Conservation (phyloP, 2,113 vertebrate genomes). For the Proteles cristata region DNA sequence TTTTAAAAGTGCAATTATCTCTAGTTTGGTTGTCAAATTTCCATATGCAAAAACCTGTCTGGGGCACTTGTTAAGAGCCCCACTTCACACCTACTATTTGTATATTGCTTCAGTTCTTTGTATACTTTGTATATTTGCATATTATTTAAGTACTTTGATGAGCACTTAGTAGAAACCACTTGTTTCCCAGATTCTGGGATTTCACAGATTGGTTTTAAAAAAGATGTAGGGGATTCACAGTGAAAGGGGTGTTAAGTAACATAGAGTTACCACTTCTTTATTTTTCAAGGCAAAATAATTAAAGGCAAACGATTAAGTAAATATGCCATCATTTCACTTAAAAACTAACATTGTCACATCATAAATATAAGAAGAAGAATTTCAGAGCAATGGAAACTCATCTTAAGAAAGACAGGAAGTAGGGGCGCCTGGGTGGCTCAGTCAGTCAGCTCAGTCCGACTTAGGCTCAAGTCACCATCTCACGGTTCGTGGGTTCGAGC, state of each 20-base stretch:
- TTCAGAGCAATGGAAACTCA: background rate
- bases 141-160: background rate
- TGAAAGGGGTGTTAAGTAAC: background rate
- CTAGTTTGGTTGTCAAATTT: background rate
- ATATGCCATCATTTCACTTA: background rate
- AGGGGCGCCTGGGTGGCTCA: too few species aligned
- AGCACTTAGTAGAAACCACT: background rate
- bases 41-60: background rate
- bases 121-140: background rate
- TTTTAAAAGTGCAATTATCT: background rate
- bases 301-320: background rate
- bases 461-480: too few species aligned
- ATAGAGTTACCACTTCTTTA: background rate
- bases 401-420: too few species aligned
- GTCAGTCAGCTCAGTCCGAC: too few species aligned
- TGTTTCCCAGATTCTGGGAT: background rate
- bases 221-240: background rate
- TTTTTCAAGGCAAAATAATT: conserved; percentile 45
- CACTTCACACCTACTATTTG: background rate
- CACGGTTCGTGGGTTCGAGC: too few species aligned
- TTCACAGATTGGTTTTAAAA: background rate
- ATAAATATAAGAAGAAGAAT: background rate
- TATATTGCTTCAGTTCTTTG: background rate
- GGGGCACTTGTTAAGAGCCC: background rate
- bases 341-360: background rate